These are phyloP conservation scores for Acipenser oxyrinchus DNA, from an alignment of 2,797 vertebrate species.

Conservation along the genomic window DNA sequence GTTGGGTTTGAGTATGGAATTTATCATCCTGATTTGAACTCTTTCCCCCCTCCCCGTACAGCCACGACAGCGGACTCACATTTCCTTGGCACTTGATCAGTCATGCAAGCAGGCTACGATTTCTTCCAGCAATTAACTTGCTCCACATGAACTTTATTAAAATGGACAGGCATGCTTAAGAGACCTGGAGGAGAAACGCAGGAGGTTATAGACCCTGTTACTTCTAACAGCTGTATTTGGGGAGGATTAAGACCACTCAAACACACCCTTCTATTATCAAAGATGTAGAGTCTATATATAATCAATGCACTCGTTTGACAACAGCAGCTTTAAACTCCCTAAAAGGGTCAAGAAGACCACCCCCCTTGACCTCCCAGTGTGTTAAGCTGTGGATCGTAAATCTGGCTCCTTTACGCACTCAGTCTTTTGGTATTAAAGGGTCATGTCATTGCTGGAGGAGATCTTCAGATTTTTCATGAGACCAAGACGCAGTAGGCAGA, in stretches of 20 bases:
- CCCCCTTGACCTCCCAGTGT: constrained; percentile 17
- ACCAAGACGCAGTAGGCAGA: too few relatives aligned
- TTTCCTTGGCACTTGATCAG: constrained; percentile 60
- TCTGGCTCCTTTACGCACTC: constrained; percentile 1
- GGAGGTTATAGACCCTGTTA: constrained; percentile 30
- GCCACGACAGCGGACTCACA: constrained; percentile 67
- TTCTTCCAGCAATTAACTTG: constrained; percentile 68
- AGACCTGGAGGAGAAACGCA: constrained; percentile 26
- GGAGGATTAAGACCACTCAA: constrained; percentile 42
- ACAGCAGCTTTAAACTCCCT: constrained; percentile 15
- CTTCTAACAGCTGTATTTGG: constrained; percentile 32
- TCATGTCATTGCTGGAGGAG: not conserved
- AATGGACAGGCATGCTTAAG: constrained; percentile 59
- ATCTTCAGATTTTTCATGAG: not conserved
- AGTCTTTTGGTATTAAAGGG: not conserved
- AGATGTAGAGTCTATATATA: constrained; percentile 30
- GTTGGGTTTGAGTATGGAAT: not conserved
- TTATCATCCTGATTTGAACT: constrained; percentile 43
- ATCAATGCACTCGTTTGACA: constrained; percentile 27
- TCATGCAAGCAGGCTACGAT: constrained; percentile 60
- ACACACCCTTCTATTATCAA: constrained; percentile 28
- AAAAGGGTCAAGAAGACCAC: constrained; percentile 10
- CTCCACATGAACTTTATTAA: constrained; percentile 60
- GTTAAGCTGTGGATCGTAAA: constrained; percentile 14
- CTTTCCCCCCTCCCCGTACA: constrained; percentile 51